phyloP scores from a whole-genome alignment of 2,113 vertebrate species.

The Carollia perspicillata region DNA sequence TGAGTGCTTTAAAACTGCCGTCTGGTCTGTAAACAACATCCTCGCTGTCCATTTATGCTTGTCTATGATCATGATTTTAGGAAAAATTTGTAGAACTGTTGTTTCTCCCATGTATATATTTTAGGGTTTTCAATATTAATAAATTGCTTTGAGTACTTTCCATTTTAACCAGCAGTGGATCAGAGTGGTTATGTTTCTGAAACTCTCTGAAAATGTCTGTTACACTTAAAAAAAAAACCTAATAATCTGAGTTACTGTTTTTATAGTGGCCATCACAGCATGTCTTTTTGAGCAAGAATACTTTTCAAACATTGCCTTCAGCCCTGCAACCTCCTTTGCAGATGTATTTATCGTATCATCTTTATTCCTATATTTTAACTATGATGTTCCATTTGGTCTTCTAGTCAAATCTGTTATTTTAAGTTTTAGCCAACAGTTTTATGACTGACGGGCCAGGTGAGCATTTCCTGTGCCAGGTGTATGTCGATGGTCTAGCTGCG shows the following conservation, averaged over 20 bases:
- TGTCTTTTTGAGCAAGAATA: not conserved
- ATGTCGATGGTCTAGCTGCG: accelerated
- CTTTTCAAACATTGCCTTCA: not conserved
- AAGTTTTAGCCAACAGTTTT: not conserved
- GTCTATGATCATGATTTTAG: not conserved
- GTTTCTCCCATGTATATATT: not conserved
- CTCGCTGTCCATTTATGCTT: not conserved
- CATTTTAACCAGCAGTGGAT: not conserved
- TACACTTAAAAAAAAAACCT: not conserved
- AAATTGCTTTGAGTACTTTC: not conserved
- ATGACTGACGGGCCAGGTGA: no score
- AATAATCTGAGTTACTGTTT: not conserved
- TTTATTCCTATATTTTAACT: not conserved
- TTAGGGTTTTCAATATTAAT: not conserved
- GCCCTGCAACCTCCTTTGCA: not conserved
- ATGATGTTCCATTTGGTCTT: not conserved
- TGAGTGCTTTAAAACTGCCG: not conserved
- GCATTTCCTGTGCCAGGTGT: not conserved
- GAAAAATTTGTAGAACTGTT: not conserved
- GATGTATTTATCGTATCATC: not conserved
- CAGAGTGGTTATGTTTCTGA: not conserved
- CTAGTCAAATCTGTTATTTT: not conserved
- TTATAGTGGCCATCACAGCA: not conserved
- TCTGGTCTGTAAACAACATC: not conserved
- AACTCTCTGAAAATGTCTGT: not conserved